A percentile compares a stretch with the other conserved stretches of the same genome.
These are phyloP conservation scores for Eristalis tenax DNA, from an alignment of 2,888 invertebrate genomes.

Conservation along the genomic window DNA sequence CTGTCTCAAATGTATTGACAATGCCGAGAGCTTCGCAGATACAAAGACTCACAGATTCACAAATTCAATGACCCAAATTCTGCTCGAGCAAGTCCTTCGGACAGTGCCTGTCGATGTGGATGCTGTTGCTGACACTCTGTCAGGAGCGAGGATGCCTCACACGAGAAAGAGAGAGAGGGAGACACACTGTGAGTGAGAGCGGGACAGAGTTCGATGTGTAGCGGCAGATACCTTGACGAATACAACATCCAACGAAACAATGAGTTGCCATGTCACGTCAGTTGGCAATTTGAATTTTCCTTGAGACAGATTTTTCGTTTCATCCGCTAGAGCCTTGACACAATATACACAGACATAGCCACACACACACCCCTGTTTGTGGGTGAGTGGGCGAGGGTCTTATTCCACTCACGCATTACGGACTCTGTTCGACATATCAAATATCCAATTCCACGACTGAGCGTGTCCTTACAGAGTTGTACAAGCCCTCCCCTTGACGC, in stretches of 20 bases:
- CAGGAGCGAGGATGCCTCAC: not conserved
- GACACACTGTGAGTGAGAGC: too few relatives aligned
- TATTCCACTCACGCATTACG: not conserved
- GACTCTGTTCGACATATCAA: not conserved
- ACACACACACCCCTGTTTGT: too few relatives aligned
- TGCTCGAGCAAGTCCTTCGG: conserved; percentile 30
- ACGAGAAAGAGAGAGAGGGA: not conserved
- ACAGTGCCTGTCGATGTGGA: conserved; percentile 21
- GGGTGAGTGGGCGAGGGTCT: not conserved
- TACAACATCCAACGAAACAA: conserved; percentile 52
- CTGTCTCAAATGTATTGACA: conserved; percentile 42
- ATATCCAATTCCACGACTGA: not conserved
- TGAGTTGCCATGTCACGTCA: conserved; percentile 52
- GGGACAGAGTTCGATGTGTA: not conserved
- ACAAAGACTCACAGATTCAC: not conserved
- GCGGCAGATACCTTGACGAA: conserved; percentile 45
- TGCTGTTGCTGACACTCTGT: not conserved
- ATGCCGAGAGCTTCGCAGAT: not conserved
- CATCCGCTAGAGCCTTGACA: conserved; percentile 49
- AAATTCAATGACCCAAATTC: conserved; percentile 62
- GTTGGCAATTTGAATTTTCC: conserved; percentile 63
- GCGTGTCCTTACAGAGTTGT: not conserved
- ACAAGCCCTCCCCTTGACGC: not conserved
- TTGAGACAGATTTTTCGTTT: conserved; percentile 58
- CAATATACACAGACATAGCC: conserved; percentile 2